Conservation (phyloP, 2,888 invertebrate genomes). For the Eupelmus urozonus region DNA sequence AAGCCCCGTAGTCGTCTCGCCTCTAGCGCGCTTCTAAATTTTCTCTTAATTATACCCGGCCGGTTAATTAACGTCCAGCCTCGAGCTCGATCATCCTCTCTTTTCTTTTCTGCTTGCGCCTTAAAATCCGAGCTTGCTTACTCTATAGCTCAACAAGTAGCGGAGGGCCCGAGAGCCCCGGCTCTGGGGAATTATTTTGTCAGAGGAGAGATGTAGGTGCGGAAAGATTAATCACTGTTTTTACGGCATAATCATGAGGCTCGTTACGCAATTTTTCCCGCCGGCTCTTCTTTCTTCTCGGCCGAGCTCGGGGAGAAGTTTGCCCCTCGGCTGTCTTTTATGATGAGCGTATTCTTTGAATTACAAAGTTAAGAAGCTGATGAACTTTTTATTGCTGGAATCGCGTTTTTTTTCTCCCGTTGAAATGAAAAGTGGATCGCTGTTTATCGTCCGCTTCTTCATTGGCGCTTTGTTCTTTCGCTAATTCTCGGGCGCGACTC, state of each 20-base stretch:
- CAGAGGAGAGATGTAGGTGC: neutral
- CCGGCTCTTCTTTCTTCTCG: neutral
- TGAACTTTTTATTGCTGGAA: too few relatives aligned
- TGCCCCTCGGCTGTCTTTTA: too few relatives aligned
- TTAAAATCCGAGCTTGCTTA: constrained; percentile 11
- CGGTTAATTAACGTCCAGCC: constrained; percentile 26
- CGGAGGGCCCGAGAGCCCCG: neutral
- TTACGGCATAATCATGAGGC: constrained; percentile 24
- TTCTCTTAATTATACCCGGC: constrained; percentile 12
- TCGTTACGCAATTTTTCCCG: constrained; percentile 17
- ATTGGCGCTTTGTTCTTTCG: too few relatives aligned
- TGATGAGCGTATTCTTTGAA: neutral
- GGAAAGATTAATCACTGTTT: constrained; percentile 28
- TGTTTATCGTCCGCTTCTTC: too few relatives aligned
- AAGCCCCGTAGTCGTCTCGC: neutral
- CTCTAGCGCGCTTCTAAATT: constrained; percentile 1
- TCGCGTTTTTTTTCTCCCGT: too few relatives aligned
- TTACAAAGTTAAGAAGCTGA: neutral
- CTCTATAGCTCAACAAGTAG: constrained; percentile 34
- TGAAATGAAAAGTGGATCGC: too few relatives aligned
- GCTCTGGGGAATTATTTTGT: constrained; percentile 22
- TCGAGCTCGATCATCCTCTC: constrained; percentile 9
- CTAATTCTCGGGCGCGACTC: too few relatives aligned
- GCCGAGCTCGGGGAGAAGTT: too few relatives aligned
- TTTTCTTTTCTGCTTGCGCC: neutral